Conservation (phyloP, 2,888 invertebrate genomes). For the Icerya purchasi region DNA sequence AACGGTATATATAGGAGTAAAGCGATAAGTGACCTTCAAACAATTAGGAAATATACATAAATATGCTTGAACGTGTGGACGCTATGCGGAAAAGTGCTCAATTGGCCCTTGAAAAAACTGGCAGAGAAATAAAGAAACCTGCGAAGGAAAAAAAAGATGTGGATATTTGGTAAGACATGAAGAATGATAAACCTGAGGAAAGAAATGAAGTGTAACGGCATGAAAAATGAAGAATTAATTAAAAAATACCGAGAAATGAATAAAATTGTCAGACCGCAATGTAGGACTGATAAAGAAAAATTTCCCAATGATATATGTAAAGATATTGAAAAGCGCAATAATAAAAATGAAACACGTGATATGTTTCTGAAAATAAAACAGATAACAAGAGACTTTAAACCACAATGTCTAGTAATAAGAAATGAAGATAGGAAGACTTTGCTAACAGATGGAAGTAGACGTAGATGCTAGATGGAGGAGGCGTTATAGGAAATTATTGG, state of each 20-base stretch:
- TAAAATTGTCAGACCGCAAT: background rate
- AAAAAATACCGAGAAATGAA: background rate
- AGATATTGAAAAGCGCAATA: background rate
- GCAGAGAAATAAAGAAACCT: too few species aligned
- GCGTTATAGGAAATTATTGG: background rate
- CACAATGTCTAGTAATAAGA: background rate
- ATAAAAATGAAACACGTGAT: background rate
- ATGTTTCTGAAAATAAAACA: background rate
- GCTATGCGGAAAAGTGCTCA: too few species aligned
- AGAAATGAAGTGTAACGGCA: too few species aligned
- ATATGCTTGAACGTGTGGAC: too few species aligned
- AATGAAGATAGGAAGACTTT: background rate
- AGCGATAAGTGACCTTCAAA: too few species aligned
- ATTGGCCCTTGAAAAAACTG: too few species aligned
- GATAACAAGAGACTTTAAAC: background rate
- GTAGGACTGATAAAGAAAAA: background rate
- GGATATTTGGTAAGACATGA: too few species aligned
- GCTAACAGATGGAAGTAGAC: background rate
- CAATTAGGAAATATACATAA: too few species aligned
- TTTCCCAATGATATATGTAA: background rate
- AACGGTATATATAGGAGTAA: too few species aligned
- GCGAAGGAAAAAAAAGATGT: too few species aligned
- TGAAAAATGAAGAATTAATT: background rate
- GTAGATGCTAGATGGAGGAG: background rate
- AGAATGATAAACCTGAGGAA: too few species aligned